Evolutionary conservation across 2,113 vertebrate species (phyloP).

Genomic region (Climacteris rufus): DNA sequence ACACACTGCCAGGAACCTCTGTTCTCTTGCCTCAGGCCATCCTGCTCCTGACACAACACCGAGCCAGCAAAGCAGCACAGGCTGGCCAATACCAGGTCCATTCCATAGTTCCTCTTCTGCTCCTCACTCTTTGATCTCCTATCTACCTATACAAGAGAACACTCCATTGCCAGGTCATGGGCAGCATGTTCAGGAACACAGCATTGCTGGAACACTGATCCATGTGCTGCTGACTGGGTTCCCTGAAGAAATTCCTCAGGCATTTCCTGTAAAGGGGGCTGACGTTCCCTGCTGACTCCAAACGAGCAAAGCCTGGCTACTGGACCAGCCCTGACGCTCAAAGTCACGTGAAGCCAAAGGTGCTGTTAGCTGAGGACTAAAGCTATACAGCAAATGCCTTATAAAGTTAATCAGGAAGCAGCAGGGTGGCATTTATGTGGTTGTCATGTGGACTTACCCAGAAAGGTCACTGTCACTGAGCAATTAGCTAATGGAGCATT

Average conservation of each 20-base stretch:
- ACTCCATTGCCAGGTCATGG: background rate
- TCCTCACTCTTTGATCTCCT: background rate
- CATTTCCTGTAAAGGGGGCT: background rate
- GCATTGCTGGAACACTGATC: background rate
- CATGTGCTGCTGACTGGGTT: background rate
- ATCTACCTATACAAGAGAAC: background rate
- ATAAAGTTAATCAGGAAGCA: constrained; percentile 20
- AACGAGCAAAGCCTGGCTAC: background rate
- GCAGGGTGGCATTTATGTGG: constrained; percentile 6
- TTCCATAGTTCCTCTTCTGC: background rate
- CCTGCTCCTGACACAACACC: background rate
- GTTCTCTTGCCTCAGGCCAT: background rate
- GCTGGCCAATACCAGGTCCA: background rate
- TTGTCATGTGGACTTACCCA: background rate
- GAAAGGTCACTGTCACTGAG: constrained; percentile 23
- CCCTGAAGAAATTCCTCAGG: background rate
- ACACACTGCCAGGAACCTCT: background rate
- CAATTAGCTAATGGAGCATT: constrained; percentile 71
- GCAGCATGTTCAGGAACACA: background rate
- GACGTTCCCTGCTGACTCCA: background rate
- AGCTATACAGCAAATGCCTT: background rate
- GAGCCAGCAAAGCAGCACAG: background rate
- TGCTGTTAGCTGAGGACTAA: background rate
- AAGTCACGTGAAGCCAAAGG: background rate
- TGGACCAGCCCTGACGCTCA: background rate